phyloP scores from a whole-genome alignment of 2,888 invertebrate species.

The Elysia crispata region DNA sequence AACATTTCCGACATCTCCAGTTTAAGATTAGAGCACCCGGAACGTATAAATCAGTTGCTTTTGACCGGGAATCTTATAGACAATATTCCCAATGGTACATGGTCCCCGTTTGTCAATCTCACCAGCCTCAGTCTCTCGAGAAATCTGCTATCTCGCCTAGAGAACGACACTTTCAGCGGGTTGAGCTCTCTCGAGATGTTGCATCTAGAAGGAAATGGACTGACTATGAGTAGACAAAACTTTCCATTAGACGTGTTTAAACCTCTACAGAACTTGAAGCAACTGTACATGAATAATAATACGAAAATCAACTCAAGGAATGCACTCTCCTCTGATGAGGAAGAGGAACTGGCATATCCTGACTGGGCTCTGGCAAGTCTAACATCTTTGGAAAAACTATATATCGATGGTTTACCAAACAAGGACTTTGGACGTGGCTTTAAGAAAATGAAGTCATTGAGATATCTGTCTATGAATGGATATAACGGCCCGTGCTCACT shows the following conservation, averaged over 20 bases:
- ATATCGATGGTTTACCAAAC: slow-evolving; percentile 26
- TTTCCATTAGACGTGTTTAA: background rate
- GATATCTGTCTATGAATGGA: slow-evolving; percentile 1
- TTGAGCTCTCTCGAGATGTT: background rate
- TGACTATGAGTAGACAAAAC: background rate
- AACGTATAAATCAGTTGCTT: too few species aligned
- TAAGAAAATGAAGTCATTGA: background rate
- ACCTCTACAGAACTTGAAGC: background rate
- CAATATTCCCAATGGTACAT: too few species aligned
- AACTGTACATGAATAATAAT: slow-evolving; percentile 19
- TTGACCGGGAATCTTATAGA: too few species aligned
- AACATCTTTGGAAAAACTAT: background rate
- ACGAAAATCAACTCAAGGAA: background rate
- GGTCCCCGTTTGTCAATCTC: too few species aligned
- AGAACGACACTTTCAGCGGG: slow-evolving; percentile 12
- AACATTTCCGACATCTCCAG: too few species aligned
- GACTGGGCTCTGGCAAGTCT: slow-evolving; percentile 23
- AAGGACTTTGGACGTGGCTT: slow-evolving; percentile 21
- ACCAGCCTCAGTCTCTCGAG: background rate
- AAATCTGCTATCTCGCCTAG: background rate
- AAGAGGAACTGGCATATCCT: background rate
- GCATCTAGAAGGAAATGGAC: background rate
- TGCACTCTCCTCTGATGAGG: background rate
- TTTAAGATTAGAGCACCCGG: too few species aligned
- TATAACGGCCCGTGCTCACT: background rate